phyloP scores from a whole-genome alignment of 2,888 invertebrate species.

The Galeruca laticollis region DNA sequence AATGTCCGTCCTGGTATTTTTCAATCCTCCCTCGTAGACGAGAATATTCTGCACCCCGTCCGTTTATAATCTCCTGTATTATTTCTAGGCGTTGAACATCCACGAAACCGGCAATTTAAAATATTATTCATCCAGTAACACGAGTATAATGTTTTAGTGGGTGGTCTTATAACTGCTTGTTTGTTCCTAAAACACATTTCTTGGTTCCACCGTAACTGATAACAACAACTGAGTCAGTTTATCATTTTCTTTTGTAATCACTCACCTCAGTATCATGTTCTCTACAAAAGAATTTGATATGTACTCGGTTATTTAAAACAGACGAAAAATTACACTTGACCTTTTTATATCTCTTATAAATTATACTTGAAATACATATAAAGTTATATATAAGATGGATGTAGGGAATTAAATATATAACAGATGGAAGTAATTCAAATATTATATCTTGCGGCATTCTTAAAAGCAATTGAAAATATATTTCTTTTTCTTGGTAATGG shows the following conservation, averaged over 20 bases:
- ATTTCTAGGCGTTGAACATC: not conserved
- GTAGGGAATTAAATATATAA: not conserved
- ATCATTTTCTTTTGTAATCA: conserved; percentile 17
- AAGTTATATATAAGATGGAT: not conserved
- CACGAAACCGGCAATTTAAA: not conserved
- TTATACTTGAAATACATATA: not conserved
- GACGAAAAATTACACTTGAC: not conserved
- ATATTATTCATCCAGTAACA: conserved; percentile 1
- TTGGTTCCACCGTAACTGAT: not conserved
- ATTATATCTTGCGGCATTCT: not conserved
- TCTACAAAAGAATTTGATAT: not conserved
- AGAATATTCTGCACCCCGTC: too few relatives aligned
- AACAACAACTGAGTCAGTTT: not conserved
- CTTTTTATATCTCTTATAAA: not conserved
- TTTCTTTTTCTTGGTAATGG: not conserved
- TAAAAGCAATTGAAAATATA: not conserved
- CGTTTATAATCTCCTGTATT: too few relatives aligned
- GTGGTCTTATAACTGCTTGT: conserved; percentile 5
- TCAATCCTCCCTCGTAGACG: too few relatives aligned
- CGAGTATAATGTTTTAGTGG: not conserved
- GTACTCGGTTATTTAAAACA: conserved; percentile 5
- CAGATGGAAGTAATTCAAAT: not conserved
- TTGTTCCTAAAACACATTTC: conserved; percentile 2
- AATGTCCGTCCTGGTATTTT: too few relatives aligned
- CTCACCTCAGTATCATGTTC: conserved; percentile 4